Percentiles rank a stretch among this genome's conserved stretches.
Evolutionary conservation across 2,113 vertebrate genomes (phyloP).

Genomic region (Ciconia stormi): DNA sequence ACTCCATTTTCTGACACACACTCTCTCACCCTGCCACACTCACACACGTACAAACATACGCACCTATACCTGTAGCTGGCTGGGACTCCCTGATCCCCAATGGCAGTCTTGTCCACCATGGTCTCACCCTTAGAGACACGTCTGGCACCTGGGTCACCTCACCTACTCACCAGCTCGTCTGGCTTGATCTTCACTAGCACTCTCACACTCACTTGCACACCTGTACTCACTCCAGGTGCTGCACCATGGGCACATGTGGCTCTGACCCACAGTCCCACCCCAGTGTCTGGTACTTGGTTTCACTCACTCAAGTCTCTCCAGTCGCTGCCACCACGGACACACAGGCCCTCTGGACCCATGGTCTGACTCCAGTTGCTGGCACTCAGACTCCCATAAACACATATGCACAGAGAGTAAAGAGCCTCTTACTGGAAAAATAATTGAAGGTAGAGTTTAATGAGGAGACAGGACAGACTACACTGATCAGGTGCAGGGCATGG

Average conservation of each 20-base stretch:
- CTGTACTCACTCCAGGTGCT: not conserved
- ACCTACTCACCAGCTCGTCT: not conserved
- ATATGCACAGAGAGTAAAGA: not conserved
- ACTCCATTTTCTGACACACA: not conserved
- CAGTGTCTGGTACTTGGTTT: not conserved
- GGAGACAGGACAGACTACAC: not conserved
- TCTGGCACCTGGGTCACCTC: not conserved
- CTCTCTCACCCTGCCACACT: not conserved
- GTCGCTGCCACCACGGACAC: not conserved
- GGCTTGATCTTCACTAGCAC: not conserved
- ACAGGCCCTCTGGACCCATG: not conserved
- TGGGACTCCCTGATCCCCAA: not conserved
- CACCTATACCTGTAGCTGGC: accelerated
- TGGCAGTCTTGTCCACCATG: accelerated
- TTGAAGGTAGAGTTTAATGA: not conserved
- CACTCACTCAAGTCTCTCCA: not conserved
- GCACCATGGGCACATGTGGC: accelerated
- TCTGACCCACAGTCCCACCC: not conserved
- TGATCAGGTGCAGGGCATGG: not conserved
- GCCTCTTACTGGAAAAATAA: not conserved
- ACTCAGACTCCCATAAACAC: not conserved
- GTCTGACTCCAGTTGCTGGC: not conserved
- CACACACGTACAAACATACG: accelerated
- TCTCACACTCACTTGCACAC: not conserved
- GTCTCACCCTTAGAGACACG: not conserved